A percentile compares a stretch with the other conserved stretches of the same genome.
Evolutionary conservation across 2,113 vertebrate species (phyloP).

Genomic region (Nothoprocta perdicaria): DNA sequence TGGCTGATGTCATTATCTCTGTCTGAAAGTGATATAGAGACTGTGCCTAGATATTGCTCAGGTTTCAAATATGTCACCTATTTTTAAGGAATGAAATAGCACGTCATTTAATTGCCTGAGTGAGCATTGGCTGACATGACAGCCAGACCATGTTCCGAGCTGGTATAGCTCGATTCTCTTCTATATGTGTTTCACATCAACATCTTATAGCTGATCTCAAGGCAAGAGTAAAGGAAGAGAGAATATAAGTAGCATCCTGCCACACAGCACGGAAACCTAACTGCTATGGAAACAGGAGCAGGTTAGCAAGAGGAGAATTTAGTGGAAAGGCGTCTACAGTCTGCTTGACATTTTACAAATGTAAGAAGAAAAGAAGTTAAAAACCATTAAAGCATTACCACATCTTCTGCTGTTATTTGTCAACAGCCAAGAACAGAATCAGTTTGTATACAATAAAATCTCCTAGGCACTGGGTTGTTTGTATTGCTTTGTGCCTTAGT

Average conservation of each 20-base stretch:
- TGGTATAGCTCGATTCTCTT: not conserved
- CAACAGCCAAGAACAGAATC: not conserved
- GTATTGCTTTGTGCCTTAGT: not conserved
- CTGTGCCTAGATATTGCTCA: not conserved
- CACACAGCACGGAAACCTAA: not conserved
- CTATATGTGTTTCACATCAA: not conserved
- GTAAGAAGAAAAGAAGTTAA: not conserved
- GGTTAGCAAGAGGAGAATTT: not conserved
- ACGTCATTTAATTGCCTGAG: not conserved
- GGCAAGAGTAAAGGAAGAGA: not conserved
- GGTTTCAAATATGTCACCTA: not conserved
- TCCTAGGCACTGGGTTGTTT: not conserved
- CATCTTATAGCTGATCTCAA: constrained; percentile 25
- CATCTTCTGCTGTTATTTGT: not conserved
- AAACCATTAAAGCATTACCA: not conserved
- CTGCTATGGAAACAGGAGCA: constrained; percentile 53
- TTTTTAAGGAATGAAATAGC: constrained; percentile 15
- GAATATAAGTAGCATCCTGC: constrained; percentile 10
- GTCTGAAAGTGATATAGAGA: not conserved
- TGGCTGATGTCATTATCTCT: not conserved
- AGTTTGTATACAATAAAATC: not conserved
- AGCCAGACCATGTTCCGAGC: not conserved
- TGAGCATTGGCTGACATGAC: not conserved
- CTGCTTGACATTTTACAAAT: constrained; percentile 46
- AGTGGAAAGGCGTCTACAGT: constrained; percentile 1